Evolutionary conservation across 2,888 invertebrate species (phyloP), one percentile per base, ranked within the genome.

Genomic region (Archips crataeganus): DNA sequence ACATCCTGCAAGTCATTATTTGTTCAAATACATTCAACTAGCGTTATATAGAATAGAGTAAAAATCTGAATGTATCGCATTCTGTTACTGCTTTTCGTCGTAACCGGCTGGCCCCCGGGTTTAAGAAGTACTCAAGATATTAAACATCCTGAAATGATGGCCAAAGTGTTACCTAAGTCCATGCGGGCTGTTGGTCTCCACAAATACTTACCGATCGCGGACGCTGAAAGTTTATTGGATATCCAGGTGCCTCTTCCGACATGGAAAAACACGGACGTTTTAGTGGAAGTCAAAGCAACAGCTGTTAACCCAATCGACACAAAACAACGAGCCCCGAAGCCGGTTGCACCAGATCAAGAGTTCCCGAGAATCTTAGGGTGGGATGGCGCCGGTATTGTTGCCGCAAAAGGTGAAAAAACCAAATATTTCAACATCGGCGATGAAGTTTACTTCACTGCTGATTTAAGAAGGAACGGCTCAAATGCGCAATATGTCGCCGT

Each of bases 171-270:
- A 75, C 91, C 94, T 11, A 88, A 86, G 84, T 85, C 85, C 23
- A 93, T 94, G 92, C 89, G 87, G 78, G 93, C 92, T 11, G 91
- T 93, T 49, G 94, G 92, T 8, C 81, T 94, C 23, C 93, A 89
- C 75, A 90, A 92, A 84, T 93, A 93, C 80, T 83, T 93, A 70
- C 91, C 93, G 9, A 91, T 94, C 71, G 78, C 86, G 3, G 89
- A 93, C 75, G 76, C 80, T 1, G 84, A 85, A 32, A 91, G 93
- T 77, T 84, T 94, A 3, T 65, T 90, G n/a, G 91, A 94, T 81
- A 72, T 94, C 71, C 85, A 90, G 82, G 82, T 92, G n/a, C 81
- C 75, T 75, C 76, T 93, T 70, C 93, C 94, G 39, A 81, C 70
- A 42, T 51, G 90, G 15, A 76, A 79, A 64, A 83, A 85, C 65